Percentiles rank a stretch among this genome's conserved stretches.
Conservation (phyloP, 2,797 vertebrate species). For the Chlorospingus flavigularis region DNA sequence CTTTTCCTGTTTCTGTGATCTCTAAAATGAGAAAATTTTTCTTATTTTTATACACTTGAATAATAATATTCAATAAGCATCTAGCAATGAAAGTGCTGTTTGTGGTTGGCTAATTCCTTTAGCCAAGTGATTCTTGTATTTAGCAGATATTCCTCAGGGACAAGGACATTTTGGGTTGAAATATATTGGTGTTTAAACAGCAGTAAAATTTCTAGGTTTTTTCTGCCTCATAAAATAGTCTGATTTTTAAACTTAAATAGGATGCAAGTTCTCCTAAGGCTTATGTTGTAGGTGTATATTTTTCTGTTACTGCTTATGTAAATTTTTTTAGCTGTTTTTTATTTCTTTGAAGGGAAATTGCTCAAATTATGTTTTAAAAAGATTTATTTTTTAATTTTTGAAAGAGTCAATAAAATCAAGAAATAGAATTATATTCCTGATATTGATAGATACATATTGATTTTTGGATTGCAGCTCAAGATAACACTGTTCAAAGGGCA, state of each 20-base stretch:
- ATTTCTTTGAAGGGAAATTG: not conserved
- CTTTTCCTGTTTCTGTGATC: not conserved
- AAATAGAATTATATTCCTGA: not conserved
- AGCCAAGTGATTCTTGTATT: not conserved
- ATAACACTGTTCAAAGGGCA: not conserved
- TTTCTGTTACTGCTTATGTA: not conserved
- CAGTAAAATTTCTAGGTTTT: not conserved
- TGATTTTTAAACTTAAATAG: not conserved
- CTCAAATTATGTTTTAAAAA: not conserved
- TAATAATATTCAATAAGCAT: not conserved
- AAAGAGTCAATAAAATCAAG: not conserved
- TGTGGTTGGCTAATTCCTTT: not conserved
- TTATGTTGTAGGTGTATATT: not conserved
- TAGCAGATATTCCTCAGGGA: not conserved
- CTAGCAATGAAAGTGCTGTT: not conserved
- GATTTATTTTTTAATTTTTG: not conserved
- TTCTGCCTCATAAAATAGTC: not conserved
- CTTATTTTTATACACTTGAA: not conserved
- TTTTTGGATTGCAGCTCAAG: slow-evolving; percentile 4
- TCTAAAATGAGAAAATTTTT: not conserved
- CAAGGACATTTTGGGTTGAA: not conserved
- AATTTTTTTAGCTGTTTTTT: not conserved
- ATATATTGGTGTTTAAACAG: not conserved
- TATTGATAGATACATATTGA: not conserved
- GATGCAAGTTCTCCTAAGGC: not conserved